phyloP scores from a whole-genome alignment of 2,797 vertebrate species.

The Austrolebias charrua region DNA sequence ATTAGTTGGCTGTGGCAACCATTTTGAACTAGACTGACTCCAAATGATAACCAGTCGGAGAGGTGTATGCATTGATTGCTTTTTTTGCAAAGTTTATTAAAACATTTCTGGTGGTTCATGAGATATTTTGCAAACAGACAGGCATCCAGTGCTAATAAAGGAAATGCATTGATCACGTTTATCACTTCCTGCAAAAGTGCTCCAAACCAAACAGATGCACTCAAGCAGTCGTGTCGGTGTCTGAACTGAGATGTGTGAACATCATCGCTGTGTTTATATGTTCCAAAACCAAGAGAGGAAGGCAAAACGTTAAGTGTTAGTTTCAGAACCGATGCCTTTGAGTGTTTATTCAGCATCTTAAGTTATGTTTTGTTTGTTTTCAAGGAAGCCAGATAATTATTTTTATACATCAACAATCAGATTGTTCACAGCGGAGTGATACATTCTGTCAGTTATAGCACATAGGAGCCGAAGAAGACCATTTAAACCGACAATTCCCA shows the following conservation, averaged over 20 bases:
- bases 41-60: too few relatives aligned
- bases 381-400: constrained; percentile 1
- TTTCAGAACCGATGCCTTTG: background rate
- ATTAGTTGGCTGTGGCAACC: too few relatives aligned
- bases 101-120: too few relatives aligned
- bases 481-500: too few relatives aligned
- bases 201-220: background rate
- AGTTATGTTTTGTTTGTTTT: constrained; percentile 4
- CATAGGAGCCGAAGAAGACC: too few relatives aligned
- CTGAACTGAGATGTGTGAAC: background rate
- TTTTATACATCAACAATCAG: too few relatives aligned
- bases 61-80: too few relatives aligned
- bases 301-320: constrained; percentile 1
- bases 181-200: background rate
- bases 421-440: background rate
- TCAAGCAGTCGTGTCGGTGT: background rate
- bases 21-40: too few relatives aligned
- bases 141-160: background rate
- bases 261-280: background rate
- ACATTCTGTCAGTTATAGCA: too few relatives aligned
- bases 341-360: constrained; percentile 1
- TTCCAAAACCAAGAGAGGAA: background rate
- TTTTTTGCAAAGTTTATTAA: too few relatives aligned
- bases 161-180: background rate
- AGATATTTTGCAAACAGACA: too few relatives aligned